Evolutionary conservation across 2,113 vertebrate species (phyloP).

Genomic region (Ptychochromis oligacanthus): DNA sequence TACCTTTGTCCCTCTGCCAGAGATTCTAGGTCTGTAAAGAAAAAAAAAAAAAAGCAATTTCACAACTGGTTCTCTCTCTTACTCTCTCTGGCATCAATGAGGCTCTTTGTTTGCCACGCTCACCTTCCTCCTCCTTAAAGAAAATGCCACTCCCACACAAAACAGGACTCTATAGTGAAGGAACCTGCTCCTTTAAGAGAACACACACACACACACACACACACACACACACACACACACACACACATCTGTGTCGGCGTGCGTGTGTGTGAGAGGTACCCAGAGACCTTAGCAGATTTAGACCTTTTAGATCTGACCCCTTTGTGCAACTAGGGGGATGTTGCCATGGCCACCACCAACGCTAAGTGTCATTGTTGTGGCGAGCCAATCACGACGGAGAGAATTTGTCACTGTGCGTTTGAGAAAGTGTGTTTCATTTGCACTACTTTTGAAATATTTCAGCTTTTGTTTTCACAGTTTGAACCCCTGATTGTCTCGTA

Average conservation of each 20-base stretch:
- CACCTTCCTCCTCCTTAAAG: slow-evolving; percentile 69
- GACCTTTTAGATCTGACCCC: slow-evolving; percentile 66
- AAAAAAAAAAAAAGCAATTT: slow-evolving; percentile 50
- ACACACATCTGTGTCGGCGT: slow-evolving; percentile 12
- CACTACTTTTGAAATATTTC: neutral
- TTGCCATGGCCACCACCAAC: slow-evolving; percentile 62
- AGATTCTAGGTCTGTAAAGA: slow-evolving; percentile 55
- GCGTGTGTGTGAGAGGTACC: slow-evolving; percentile 16
- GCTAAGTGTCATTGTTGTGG: slow-evolving; percentile 69
- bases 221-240: slow-evolving; percentile 7
- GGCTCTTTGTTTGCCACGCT: slow-evolving; percentile 67
- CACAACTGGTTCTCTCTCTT: slow-evolving; percentile 49
- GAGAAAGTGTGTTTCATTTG: slow-evolving; percentile 9
- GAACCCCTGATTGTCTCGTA: neutral
- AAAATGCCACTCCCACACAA: slow-evolving; percentile 27
- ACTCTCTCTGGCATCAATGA: slow-evolving; percentile 42
- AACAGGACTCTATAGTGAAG: slow-evolving; percentile 18
- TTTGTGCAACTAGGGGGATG: slow-evolving; percentile 58
- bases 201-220: slow-evolving; percentile 8
- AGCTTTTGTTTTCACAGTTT: neutral
- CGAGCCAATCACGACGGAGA: slow-evolving; percentile 57
- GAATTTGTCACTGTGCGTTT: slow-evolving; percentile 1
- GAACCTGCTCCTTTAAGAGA: slow-evolving; percentile 68
- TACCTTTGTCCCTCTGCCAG: slow-evolving; percentile 76
- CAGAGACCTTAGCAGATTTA: slow-evolving; percentile 65